Base-by-base conservation (phyloP, 2,797 vertebrate species). In the Dicrostonyx torquatus region DNA sequence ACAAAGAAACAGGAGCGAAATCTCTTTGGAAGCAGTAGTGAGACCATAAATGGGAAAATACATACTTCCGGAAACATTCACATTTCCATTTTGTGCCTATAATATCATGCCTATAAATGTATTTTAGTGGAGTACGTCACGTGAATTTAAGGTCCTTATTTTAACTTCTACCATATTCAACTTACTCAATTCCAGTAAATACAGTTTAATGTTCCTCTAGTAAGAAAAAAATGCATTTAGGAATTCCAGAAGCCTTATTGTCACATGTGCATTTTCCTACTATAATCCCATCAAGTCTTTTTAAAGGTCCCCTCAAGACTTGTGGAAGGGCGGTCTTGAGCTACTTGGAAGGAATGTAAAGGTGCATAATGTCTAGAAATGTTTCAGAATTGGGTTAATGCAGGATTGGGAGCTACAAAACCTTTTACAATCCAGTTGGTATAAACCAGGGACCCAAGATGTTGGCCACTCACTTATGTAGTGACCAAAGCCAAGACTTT, bases 241-340 rank as follows among this genome's bases (percentile, higher is more conserved):
- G 3, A 31, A 82, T 93, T 87, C 92, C 18, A 43, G 34, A 94
- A 91, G 29, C 6, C 64, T 78, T 77, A 77, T 48, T 20, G 29
- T 86, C 85, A 88, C 50, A 80, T 0, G 58, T 85, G 58, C 73
- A 75, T 94, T 95, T 94, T 95, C 92, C 80, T 86, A 17, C 80
- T 86, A 20, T 77, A 48, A 48, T 43, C 6, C 73, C 13, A 76
- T 76, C 45, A 77, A 20, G 75, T 50, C 50, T 77, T 77, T 77
- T 50, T 18, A 60, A 66, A 40, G 83, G 17, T 22, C 37, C n/a
- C 37, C 8, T 29, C 8, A 45, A 70, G 40, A 93, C 14, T 55
- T 90, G 26, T 10, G n/a, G 5, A 4, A 0, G 78, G 17, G 29
- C 18, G 45, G 17, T 55, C 12, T 79, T 40, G 2, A 72, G 29